Base-by-base conservation (phyloP, 2,113 vertebrate genomes). In the Condylura cristata region DNA sequence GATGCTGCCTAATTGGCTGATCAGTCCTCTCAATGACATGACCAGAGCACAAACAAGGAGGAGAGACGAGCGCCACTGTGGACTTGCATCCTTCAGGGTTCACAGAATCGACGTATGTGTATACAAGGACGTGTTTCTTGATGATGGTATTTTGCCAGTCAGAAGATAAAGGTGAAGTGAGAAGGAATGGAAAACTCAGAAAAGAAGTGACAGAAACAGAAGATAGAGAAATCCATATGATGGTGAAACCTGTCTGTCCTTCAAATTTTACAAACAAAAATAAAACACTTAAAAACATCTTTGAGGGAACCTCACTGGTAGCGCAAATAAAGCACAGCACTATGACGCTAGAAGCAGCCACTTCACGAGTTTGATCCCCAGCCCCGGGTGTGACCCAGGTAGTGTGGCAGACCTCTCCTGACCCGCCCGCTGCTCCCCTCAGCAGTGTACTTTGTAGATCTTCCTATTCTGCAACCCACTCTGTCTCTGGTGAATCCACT, bases 141-240 rank as follows among this genome's bases (percentile, higher is more conserved):
- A 14, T n/a, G n/a, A 78, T 1, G 26, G 44, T 9, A 56, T 13
- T 28, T 89, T 68, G 68, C 44, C 79, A 66, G 34, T 41, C 22
- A 34, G 61, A 56, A 96, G 91, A 95, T 44, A 89, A 53, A 24
- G 66, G 30, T 9, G n/a, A 72, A 72, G 39, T 56, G 28, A 89
- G 72, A 44, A 28, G 10, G 16, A 37, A 46, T 6, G 20, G 37
- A 58, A 34, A n/a, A 80, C 10, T 14, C 56, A 56, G 39, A 58
- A 6, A 61, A 22, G 46, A 12, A 51, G 41, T 34, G 37, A n/a
- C 48, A 85, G 39, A 58, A 48, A 37, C 28, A 81, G 41, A 20
- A 22, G 2, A 63, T 0, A 75, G 32, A 56, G 5, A 51, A 16
- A 80, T 10, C 60, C 22, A 32, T 14, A 1, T 28, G 22, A 32